Evolutionary conservation across 2,113 vertebrate species (phyloP).

Genomic region (Corythornis vintsioides): DNA sequence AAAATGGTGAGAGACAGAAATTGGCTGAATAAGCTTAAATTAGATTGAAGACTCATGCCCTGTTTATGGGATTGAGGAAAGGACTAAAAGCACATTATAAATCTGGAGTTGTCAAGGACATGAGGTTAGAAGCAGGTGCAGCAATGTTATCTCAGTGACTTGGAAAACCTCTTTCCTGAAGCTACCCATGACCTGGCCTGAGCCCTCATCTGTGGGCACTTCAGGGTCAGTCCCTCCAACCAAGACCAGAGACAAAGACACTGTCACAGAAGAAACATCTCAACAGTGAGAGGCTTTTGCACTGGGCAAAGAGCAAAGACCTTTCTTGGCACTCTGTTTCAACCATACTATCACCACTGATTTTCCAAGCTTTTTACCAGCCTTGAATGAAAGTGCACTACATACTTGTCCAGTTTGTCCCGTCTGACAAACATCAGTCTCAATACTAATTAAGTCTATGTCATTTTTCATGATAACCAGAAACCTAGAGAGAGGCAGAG

Average conservation of each 20-base stretch:
- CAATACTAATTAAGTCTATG: not conserved
- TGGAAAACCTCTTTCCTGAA: not conserved
- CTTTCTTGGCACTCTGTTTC: not conserved
- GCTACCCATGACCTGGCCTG: not conserved
- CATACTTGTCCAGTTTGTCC: not conserved
- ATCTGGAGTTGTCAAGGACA: not conserved
- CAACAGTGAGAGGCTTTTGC: fast-evolving
- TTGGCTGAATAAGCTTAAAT: not conserved
- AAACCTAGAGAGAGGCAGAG: not conserved
- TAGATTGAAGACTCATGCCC: not conserved
- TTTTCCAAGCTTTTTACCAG: not conserved
- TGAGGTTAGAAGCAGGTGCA: fast-evolving
- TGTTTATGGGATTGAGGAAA: not conserved
- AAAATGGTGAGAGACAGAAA: not conserved
- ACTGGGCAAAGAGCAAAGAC: not conserved
- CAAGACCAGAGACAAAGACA: not conserved
- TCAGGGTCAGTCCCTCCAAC: fast-evolving
- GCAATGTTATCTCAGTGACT: fast-evolving
- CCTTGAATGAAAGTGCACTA: not conserved
- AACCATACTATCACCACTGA: not conserved
- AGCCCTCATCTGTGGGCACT: not conserved
- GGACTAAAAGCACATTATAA: not conserved
- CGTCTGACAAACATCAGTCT: not conserved
- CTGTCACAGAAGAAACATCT: not conserved
- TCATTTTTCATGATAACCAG: not conserved